Conservation (phyloP, 1,140 invertebrate species). For the Sitobion miscanthi region DNA sequence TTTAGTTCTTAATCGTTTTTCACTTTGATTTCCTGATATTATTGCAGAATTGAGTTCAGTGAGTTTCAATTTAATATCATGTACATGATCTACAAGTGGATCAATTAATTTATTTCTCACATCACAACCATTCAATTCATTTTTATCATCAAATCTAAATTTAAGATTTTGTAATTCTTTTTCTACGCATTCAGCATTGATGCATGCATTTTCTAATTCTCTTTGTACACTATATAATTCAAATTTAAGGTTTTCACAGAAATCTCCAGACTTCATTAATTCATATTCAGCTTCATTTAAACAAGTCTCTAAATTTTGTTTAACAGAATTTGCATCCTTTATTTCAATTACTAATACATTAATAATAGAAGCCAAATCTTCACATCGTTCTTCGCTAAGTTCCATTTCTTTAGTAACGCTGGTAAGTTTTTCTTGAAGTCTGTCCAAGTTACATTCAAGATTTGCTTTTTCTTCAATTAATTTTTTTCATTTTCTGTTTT, state of each 20-base stretch:
- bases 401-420: not conserved
- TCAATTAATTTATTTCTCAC: slow-evolving; percentile 35
- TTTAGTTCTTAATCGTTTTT: slow-evolving; percentile 38
- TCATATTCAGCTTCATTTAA: slow-evolving; percentile 35
- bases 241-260: not conserved
- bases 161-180: not conserved
- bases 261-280: not conserved
- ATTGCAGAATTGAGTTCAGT: slow-evolving; percentile 52
- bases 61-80: slow-evolving; percentile 53
- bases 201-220: slow-evolving; percentile 4
- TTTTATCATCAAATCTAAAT: slow-evolving; percentile 15
- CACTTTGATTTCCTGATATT: slow-evolving; percentile 45
- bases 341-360: slow-evolving; percentile 35
- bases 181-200: not conserved
- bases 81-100: slow-evolving; percentile 43
- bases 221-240: not conserved
- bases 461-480: slow-evolving; percentile 28
- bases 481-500: not conserved
- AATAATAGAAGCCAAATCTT: slow-evolving; percentile 29
- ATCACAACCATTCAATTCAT: not conserved
- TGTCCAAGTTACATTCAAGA: not conserved
- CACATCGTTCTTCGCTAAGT: slow-evolving; percentile 20
- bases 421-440: slow-evolving; percentile 25
- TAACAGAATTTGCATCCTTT: not conserved
- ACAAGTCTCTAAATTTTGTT: not conserved